Percentiles rank a stretch among this genome's conserved stretches.
phyloP scores from a whole-genome alignment of 2,113 vertebrate species.

The Octodon degus region DNA sequence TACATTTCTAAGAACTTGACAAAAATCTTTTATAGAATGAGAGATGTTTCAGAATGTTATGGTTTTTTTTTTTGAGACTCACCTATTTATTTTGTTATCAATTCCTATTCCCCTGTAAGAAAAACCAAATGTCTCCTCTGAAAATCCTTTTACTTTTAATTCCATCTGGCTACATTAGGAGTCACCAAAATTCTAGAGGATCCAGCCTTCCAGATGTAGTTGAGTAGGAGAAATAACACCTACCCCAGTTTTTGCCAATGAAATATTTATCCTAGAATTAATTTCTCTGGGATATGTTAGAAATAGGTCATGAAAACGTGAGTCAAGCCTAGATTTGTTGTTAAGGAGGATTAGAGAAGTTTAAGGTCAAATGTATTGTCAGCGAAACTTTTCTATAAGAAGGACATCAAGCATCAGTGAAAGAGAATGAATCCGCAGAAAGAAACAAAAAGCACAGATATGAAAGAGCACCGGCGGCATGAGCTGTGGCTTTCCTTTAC shows the following conservation, averaged over 20 bases:
- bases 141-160: accelerated
- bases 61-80: not conserved
- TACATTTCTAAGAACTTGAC: not conserved
- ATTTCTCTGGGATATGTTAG: not conserved
- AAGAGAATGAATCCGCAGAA: not conserved
- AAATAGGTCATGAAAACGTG: not conserved
- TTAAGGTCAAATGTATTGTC: not conserved
- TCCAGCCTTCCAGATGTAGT: not conserved
- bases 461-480: not conserved
- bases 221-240: not conserved
- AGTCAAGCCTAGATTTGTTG: not conserved
- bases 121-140: not conserved
- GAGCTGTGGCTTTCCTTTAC: not conserved
- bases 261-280: not conserved
- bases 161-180: accelerated
- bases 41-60: not conserved
- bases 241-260: not conserved
- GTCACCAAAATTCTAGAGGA: accelerated
- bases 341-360: not conserved
- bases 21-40: not conserved
- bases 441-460: not conserved
- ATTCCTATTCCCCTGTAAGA: not conserved
- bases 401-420: not conserved
- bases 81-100: not conserved
- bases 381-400: not conserved